Evolutionary conservation across 2,888 invertebrate species (phyloP), one percentile per base, ranked within the genome.

Genomic region (Byasa hedistus): DNA sequence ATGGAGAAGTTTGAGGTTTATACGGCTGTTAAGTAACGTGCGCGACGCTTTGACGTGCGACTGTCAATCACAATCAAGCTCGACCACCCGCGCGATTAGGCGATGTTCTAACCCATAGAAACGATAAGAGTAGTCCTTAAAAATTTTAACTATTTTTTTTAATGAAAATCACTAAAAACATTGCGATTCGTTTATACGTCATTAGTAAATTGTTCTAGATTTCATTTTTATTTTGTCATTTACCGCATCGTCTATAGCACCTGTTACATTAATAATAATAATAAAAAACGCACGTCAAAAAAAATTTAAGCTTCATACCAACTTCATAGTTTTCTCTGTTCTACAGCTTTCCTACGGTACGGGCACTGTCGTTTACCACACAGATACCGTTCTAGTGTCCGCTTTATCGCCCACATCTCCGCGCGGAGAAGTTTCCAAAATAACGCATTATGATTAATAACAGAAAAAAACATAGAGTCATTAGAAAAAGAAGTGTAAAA

Each of bases 31-130:
- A 71, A 69, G 71, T 71, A 73, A 70, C 73, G 69, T 72, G 73
- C 73, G 71, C 68, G 72, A 56, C 70, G 72, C 81, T 84, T 85
- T 87, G 89, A 89, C 84, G 86, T 79, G 80, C 72, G 77, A 80
- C 87, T 90, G 90, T 91, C 90, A 90, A 88, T 91, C 90, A 91
- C 89, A 90, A 89, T 90, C 89, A 89, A 80, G 78, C 80, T 71
- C 85, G 90, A 89, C 90, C 90, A 91, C 90, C 89, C 90, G 90
- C 87, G 75, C 84, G 87, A 89, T 89, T 88, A 89, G 83, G 79
- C 79, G 78, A 77, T 71, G 75, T 76, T 76, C 79, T 70, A 73
- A 78, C 78, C 75, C 73, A 70, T 71, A 70, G 52, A 60, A 66
- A 65, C 69, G 67, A 3, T 63, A 84, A 70, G 87, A 87, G 83